Base-by-base conservation (phyloP, 1,140 invertebrate species). In the Propsilocerus akamusi region DNA sequence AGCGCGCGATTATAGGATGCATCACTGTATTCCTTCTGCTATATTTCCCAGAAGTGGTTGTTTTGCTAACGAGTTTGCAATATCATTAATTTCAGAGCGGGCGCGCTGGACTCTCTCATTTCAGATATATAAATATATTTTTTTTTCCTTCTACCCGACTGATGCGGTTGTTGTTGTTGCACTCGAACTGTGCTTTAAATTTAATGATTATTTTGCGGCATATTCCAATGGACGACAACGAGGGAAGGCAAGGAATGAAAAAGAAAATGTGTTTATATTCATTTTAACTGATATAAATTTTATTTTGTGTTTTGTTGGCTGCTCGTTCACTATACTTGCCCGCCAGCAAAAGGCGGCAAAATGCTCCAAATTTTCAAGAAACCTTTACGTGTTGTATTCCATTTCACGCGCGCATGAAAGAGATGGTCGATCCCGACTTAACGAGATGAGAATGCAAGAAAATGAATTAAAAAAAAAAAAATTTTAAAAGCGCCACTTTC, bases 51-150 rank as follows among this genome's bases (percentile, higher is more conserved):
- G 34, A 41, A 41, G 34, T 41, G 22, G 34, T 41, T 41, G 34
- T 20, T 41, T 41, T 41, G 34, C 34, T 41, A 41, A 41, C 34
- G 34, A 41, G 34, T 41, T 41, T 41, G 34, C 34, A 14, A 41
- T 41, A 14, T 41, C 34, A 41, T 41, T 41, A 41, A 41, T 41
- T 41, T 17, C 17, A 20, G 34, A 17, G 22, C n/a, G n/a, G n/a
- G n/a, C n/a, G n/a, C 5, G 34, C 34, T 41, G 34, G 34, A 30
- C 34, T 17, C 34, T 41, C 22, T 41, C n/a, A 3, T 30, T 30
- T 30, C n/a, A 11, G 2, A n/a, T 30, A 11, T 30, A 11, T 30
- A 30, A 11, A 3, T n/a, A 11, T 30, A 4, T 30, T 30, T 30
- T 7, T 37, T 17, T 37, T 37, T n/a, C n/a, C n/a, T n/a, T n/a